phyloP scores from a whole-genome alignment of 2,113 vertebrate species.

The Nothocercus nigrocapillus region DNA sequence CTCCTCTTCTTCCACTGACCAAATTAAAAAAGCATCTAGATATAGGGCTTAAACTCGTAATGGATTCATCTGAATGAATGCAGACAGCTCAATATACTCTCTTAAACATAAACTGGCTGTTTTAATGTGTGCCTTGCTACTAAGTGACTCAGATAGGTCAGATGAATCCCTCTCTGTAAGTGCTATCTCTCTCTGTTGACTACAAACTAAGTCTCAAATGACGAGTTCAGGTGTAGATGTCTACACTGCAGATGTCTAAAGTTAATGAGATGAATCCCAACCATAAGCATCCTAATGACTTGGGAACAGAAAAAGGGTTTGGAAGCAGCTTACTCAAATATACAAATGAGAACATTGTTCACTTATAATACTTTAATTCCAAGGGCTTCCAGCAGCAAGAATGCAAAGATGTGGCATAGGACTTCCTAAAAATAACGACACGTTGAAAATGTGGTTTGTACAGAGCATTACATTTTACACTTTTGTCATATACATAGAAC shows the following conservation, averaged over 20 bases:
- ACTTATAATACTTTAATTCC: neutral
- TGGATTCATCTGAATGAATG: neutral
- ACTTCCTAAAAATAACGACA: neutral
- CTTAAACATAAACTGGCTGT: neutral
- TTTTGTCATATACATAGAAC: neutral
- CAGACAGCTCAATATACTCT: neutral
- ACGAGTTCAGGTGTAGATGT: neutral
- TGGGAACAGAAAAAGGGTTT: neutral
- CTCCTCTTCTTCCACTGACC: neutral
- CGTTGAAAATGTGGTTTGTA: neutral
- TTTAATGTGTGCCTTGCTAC: neutral
- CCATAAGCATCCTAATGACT: neutral
- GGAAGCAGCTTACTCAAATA: neutral
- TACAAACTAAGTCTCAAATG: neutral
- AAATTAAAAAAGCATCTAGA: neutral
- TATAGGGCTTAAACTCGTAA: neutral
- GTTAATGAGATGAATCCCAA: conserved; percentile 16
- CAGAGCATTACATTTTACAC: neutral
- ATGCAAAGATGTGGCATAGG: neutral
- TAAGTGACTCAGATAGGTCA: conserved; percentile 2
- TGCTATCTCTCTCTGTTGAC: neutral
- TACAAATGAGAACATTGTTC: neutral
- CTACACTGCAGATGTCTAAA: neutral
- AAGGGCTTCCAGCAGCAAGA: neutral
- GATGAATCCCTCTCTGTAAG: neutral